Evolutionary conservation across 2,888 invertebrate species (phyloP).

Genomic region (Chalcosyrphus nemorum): DNA sequence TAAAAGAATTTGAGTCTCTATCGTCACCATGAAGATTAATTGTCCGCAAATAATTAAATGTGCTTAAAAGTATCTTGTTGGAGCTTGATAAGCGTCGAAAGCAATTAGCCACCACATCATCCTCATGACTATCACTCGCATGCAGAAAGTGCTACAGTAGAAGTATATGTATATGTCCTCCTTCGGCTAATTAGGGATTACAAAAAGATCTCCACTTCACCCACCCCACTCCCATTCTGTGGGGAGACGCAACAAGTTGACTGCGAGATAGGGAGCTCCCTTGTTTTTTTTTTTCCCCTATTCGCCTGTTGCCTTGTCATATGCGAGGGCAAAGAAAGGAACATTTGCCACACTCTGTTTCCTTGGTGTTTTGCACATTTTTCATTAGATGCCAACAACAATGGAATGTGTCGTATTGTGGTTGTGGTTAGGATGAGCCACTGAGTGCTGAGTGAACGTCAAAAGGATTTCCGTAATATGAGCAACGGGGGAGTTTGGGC

Average conservation of each 20-base stretch:
- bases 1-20: neutral
- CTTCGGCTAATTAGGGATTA: constrained; percentile 57
- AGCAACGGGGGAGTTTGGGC: constrained; percentile 12
- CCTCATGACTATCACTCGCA: neutral
- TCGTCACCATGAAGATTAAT: constrained; percentile 28
- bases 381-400: constrained; percentile 63
- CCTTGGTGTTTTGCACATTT: constrained; percentile 52
- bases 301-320: constrained; percentile 48
- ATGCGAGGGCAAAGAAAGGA: neutral
- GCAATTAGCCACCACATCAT: constrained; percentile 31
- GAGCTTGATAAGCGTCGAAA: constrained; percentile 40
- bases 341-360: constrained; percentile 4
- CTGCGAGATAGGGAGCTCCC: neutral
- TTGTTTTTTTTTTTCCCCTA: neutral
- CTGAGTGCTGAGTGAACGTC: constrained; percentile 28
- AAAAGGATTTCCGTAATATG: constrained; percentile 45
- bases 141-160: constrained; percentile 15
- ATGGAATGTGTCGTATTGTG: constrained; percentile 37
- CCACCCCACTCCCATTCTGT: neutral
- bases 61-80: constrained; percentile 22
- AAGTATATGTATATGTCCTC: constrained; percentile 34
- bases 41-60: constrained; percentile 43
- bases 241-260: constrained; percentile 55
- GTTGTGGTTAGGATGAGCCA: constrained; percentile 15
- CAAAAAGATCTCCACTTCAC: constrained; percentile 26